A percentile compares a stretch with the other conserved stretches of the same genome.
These are phyloP conservation scores for Melanaphis sacchari DNA, from an alignment of 1,140 invertebrate genomes.

Conservation along the genomic window DNA sequence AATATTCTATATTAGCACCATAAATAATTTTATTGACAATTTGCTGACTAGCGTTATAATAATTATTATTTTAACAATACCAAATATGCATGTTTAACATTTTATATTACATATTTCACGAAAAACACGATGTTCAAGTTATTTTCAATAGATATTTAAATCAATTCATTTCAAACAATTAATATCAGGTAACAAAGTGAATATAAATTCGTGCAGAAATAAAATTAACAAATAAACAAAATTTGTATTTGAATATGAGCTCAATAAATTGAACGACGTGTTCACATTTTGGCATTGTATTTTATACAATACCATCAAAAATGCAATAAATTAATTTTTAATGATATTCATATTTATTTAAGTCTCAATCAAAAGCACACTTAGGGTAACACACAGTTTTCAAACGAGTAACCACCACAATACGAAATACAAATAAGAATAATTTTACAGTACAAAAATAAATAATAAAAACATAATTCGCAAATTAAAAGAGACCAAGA, in stretches of 20 bases:
- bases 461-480: neutral
- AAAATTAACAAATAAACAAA: neutral
- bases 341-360: neutral
- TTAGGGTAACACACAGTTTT: neutral
- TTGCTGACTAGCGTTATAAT: neutral
- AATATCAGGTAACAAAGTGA: neutral
- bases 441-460: neutral
- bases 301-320: neutral
- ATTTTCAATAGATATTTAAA: conserved; percentile 8
- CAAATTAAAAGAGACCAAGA: neutral
- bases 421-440: neutral
- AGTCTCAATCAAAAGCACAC: neutral
- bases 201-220: neutral
- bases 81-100: neutral
- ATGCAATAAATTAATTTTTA: neutral
- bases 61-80: neutral
- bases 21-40: neutral
- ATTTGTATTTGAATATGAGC: neutral
- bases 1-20: neutral
- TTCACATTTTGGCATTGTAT: neutral
- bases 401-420: neutral
- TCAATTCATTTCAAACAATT: neutral
- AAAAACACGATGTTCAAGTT: neutral
- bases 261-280: neutral
- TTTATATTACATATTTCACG: neutral